Percentiles rank a stretch among this genome's conserved stretches.
Evolutionary conservation across 2,888 invertebrate genomes (phyloP).

Genomic region (Lycocerus yunnanus): DNA sequence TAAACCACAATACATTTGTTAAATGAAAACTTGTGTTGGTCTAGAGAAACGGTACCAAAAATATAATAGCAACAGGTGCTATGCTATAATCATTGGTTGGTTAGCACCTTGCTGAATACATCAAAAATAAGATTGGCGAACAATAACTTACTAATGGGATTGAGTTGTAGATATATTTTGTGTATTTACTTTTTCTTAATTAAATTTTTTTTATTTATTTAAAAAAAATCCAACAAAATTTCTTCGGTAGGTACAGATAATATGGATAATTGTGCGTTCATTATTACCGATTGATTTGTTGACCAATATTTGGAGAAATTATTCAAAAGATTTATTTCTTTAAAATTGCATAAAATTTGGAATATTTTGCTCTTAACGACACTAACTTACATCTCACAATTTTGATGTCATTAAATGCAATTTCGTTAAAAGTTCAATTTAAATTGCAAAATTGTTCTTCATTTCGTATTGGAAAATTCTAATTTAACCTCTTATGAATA

Average conservation of each 20-base stretch:
- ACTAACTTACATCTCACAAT: not conserved
- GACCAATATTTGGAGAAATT: not conserved
- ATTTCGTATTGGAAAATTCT: not conserved
- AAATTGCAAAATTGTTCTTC: not conserved
- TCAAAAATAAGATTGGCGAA: not conserved
- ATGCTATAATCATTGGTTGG: not conserved
- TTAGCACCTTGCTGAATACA: not conserved
- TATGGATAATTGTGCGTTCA: no score
- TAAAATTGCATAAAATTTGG: not conserved
- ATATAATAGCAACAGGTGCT: not conserved
- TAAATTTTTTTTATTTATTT: not conserved
- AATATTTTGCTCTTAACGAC: not conserved
- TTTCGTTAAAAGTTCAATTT: not conserved
- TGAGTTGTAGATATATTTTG: not conserved
- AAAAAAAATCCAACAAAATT: not conserved
- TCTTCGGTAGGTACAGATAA: no score
- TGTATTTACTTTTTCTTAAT: not conserved
- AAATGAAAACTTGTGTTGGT: not conserved
- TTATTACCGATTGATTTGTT: not conserved
- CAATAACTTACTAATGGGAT: not conserved
- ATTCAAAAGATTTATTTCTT: not conserved
- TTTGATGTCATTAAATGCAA: not conserved
- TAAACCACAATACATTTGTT: not conserved
- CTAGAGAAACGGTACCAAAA: not conserved
- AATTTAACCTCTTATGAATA: not conserved